phyloP scores from a whole-genome alignment of 2,888 invertebrate genomes.

The Metopia argyrocephala region DNA sequence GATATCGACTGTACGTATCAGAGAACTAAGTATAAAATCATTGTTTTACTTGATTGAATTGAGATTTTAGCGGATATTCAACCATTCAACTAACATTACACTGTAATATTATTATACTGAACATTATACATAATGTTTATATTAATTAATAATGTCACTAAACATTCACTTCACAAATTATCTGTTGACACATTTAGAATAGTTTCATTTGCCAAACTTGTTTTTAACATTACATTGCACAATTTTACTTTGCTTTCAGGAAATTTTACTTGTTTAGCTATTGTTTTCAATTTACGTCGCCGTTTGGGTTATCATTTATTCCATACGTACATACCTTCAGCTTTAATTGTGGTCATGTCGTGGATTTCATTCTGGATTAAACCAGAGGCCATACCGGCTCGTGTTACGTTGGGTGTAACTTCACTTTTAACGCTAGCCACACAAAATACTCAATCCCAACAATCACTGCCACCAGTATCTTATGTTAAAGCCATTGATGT shows the following conservation, averaged over 20 bases:
- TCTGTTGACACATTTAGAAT: no score
- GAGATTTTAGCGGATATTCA: no score
- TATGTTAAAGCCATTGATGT: conserved; percentile 96
- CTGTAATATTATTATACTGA: no score
- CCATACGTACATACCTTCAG: conserved; percentile 95
- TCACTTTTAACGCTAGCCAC: conserved; percentile 92
- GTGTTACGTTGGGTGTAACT: conserved; percentile 92
- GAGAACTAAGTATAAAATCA: no score
- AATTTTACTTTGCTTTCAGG: conserved; percentile 79
- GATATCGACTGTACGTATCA: no score
- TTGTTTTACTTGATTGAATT: no score
- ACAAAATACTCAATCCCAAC: conserved; percentile 94
- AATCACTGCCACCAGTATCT: conserved; percentile 92
- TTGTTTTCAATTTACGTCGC: conserved; percentile 90
- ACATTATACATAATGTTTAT: no score
- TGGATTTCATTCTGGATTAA: conserved; percentile 98
- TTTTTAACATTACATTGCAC: no score
- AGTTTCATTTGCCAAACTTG: no score
- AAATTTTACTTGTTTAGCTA: conserved; percentile 95
- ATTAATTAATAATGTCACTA: no score
- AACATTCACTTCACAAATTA: no score
- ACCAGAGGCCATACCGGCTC: conserved; percentile 93
- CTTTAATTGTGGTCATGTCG: conserved; percentile 95
- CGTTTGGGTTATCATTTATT: conserved; percentile 93
- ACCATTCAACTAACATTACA: no score